Conservation (phyloP, 1,140 invertebrate species). For the Cyphomyrmex costatus region DNA sequence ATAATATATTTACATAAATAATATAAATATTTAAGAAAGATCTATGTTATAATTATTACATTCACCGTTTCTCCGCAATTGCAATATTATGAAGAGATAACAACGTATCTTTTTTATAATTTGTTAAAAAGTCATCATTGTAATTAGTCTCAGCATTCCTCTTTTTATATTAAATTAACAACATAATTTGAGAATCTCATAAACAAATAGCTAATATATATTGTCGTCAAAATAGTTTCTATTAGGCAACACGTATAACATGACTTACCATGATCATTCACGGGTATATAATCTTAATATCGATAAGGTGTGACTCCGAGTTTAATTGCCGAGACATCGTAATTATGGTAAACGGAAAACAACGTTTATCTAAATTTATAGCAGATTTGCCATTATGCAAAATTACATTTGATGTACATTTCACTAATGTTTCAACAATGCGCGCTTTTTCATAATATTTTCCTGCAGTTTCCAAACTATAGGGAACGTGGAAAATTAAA, state of each 20-base stretch:
- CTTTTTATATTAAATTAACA: neutral
- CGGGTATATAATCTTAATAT: neutral
- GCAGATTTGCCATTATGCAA: slow-evolving; percentile 50
- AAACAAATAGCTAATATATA: neutral
- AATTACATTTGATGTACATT: slow-evolving; percentile 64
- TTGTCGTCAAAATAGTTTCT: slow-evolving; percentile 30
- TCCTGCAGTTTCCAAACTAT: neutral
- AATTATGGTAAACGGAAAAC: slow-evolving; percentile 57
- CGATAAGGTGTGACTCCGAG: slow-evolving; percentile 54
- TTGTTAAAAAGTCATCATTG: neutral
- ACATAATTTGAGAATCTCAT: neutral
- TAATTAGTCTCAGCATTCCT: neutral
- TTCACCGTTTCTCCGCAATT: neutral
- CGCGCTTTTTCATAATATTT: slow-evolving; percentile 9
- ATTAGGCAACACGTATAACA: slow-evolving; percentile 10
- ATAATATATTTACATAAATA: no score
- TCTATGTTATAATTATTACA: neutral
- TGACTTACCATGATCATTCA: neutral
- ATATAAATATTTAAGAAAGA: no score
- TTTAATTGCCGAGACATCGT: slow-evolving; percentile 47
- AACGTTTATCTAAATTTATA: slow-evolving; percentile 68
- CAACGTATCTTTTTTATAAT: neutral
- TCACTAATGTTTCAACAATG: slow-evolving; percentile 51
- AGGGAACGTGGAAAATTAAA: slow-evolving; percentile 5
- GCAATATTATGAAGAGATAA: neutral